A percentile compares a stretch with the other conserved stretches of the same genome.
Evolutionary conservation across 2,113 vertebrate genomes (phyloP).

Genomic region (Plestiodon gilberti): DNA sequence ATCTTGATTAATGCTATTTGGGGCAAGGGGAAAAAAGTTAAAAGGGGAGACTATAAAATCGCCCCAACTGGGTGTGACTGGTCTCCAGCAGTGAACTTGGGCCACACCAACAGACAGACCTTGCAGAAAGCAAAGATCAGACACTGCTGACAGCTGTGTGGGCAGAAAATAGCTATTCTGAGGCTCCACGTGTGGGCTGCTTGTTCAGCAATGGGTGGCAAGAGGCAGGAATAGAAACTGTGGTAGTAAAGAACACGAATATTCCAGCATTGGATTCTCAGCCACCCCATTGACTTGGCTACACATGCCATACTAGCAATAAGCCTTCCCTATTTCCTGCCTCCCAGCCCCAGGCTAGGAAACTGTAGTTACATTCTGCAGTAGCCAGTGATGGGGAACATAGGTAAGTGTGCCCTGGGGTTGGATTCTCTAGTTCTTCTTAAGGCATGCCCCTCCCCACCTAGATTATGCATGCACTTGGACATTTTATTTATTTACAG

Average conservation of each 20-base stretch:
- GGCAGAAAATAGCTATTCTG: slow-evolving; percentile 13
- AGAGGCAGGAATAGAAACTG: slow-evolving; percentile 20
- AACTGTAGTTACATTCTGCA: background rate
- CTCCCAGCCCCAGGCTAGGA: background rate
- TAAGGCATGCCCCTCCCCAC: background rate
- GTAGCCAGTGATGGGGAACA: background rate
- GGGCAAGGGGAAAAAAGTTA: background rate
- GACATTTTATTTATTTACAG: too few relatives aligned
- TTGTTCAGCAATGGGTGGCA: background rate
- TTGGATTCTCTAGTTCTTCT: background rate
- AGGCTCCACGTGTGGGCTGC: background rate
- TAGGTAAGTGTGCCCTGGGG: background rate
- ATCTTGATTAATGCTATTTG: background rate
- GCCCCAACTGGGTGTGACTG: background rate
- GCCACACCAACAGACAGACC: background rate
- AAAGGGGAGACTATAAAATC: background rate
- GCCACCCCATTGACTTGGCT: background rate
- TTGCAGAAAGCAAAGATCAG: background rate
- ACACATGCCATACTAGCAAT: background rate
- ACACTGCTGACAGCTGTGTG: background rate
- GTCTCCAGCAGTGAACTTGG: background rate
- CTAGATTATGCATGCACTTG: too few relatives aligned
- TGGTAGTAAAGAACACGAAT: background rate
- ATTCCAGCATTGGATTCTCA: background rate
- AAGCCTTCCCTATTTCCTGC: too few relatives aligned